Evolutionary conservation across 1,140 invertebrate genomes (phyloP).

Genomic region (Watersipora subatra): DNA sequence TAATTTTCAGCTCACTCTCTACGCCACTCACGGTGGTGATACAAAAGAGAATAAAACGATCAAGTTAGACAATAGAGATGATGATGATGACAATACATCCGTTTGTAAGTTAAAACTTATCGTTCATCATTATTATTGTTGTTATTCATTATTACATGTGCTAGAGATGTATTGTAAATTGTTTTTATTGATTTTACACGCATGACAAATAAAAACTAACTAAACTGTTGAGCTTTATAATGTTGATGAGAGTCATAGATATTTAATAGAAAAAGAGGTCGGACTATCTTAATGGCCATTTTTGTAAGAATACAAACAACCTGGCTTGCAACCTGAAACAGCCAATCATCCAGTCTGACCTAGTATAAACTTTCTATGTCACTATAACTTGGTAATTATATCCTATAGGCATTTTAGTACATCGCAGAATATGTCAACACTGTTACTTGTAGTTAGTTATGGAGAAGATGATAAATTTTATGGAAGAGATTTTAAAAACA

Average conservation of each 20-base stretch:
- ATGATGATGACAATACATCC: neutral
- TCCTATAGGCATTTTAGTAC: too few species aligned
- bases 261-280: too few species aligned
- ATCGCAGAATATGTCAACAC: too few species aligned
- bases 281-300: too few species aligned
- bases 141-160: neutral
- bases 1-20: constrained; percentile 26
- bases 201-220: neutral
- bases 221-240: too few species aligned
- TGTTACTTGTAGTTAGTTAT: neutral
- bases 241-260: too few species aligned
- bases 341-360: too few species aligned
- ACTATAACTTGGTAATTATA: too few species aligned
- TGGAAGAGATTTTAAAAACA: neutral
- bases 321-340: too few species aligned
- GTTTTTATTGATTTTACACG: neutral
- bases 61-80: neutral
- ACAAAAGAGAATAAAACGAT: neutral
- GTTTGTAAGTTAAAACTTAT: neutral
- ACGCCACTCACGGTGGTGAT: constrained; percentile 6
- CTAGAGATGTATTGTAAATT: neutral
- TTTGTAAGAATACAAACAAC: too few species aligned
- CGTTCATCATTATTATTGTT: neutral
- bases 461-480: neutral
- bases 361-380: too few species aligned